A percentile compares a stretch with the other conserved stretches of the same genome.
These are phyloP conservation scores for Leptatherina wallacei DNA, from an alignment of 2,797 vertebrate species.

Conservation along the genomic window DNA sequence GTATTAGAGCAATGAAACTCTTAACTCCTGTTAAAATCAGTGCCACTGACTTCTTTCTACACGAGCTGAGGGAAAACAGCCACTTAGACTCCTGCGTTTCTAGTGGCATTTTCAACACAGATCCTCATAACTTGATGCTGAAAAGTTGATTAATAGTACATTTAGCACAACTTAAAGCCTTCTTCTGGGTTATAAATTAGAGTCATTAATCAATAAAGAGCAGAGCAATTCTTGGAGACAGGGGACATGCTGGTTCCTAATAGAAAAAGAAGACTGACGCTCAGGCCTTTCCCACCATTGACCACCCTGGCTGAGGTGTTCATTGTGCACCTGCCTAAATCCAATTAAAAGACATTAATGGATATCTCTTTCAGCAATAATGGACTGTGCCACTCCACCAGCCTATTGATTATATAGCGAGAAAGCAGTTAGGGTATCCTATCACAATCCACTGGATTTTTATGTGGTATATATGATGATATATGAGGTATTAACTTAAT, in stretches of 20 bases:
- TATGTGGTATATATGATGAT: too few relatives aligned
- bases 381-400: constrained; percentile 89
- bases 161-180: constrained; percentile 97
- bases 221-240: constrained; percentile 95
- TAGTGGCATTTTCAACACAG: constrained; percentile 84
- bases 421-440: constrained; percentile 75
- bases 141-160: constrained; percentile 99
- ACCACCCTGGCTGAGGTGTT: constrained; percentile 95
- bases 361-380: constrained; percentile 89
- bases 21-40: constrained; percentile 88
- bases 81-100: constrained; percentile 85
- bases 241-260: constrained; percentile 98
- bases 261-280: constrained; percentile 91
- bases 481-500: too few relatives aligned
- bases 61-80: constrained; percentile 88
- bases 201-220: constrained; percentile 99
- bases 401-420: constrained; percentile 87
- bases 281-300: constrained; percentile 89
- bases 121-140: constrained; percentile 96
- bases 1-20: constrained; percentile 93
- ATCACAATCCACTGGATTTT: constrained; percentile 20
- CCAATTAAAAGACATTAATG: constrained; percentile 99
- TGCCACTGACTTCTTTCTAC: constrained; percentile 83
- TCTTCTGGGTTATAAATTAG: constrained; percentile 99
- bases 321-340: constrained; percentile 92